Evolutionary conservation across 1,140 invertebrate species (phyloP).

Genomic region (Drosophila sechellia): DNA sequence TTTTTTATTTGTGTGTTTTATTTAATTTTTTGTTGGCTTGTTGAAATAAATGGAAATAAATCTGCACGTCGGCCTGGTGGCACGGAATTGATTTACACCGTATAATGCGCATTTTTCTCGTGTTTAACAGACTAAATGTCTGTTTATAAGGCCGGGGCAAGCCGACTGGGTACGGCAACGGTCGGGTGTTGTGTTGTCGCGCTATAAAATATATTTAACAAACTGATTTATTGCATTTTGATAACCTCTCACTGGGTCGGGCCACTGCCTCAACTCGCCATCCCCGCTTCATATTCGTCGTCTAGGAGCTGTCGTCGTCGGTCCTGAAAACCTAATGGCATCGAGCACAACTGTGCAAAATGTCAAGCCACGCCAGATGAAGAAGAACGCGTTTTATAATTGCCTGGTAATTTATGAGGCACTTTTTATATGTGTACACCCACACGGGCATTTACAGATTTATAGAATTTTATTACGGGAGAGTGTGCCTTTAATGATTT

Average conservation of each 20-base stretch:
- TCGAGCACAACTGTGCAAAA: constrained; percentile 60
- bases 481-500: constrained; percentile 61
- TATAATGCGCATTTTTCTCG: constrained; percentile 72
- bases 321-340: constrained; percentile 29
- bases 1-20: constrained; percentile 54
- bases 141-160: constrained; percentile 59
- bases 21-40: constrained; percentile 35
- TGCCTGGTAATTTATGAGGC: constrained; percentile 70
- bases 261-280: constrained; percentile 4
- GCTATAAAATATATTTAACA: constrained; percentile 73
- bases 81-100: constrained; percentile 69
- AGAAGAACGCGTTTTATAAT: constrained; percentile 62
- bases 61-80: constrained; percentile 54
- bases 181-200: constrained; percentile 30
- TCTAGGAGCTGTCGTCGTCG: constrained; percentile 32
- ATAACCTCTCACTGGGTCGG: constrained; percentile 64
- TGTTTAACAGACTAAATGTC: constrained; percentile 81
- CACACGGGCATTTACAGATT: constrained; percentile 16
- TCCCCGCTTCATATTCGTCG: constrained; percentile 14
- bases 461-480: constrained; percentile 26
- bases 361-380: constrained; percentile 33
- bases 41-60: constrained; percentile 65
- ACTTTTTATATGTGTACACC: constrained; percentile 42
- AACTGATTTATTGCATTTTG: constrained; percentile 81
- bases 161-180: constrained; percentile 35